Evolutionary conservation across 2,797 vertebrate genomes (phyloP).

Genomic region (Apogon talboti): DNA sequence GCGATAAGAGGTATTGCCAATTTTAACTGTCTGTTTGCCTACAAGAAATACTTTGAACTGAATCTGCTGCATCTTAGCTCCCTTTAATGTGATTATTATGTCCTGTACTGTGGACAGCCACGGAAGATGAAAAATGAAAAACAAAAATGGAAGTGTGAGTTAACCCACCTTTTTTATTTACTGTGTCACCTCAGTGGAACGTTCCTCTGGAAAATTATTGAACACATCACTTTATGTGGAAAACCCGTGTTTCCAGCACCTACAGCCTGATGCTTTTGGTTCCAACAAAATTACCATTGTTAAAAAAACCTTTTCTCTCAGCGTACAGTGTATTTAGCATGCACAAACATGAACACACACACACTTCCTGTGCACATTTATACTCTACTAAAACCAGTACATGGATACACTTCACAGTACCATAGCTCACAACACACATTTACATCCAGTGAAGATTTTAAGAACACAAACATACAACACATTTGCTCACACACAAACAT

Average conservation of each 20-base stretch:
- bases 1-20: constrained; percentile 43
- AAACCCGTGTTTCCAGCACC: neutral
- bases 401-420: neutral
- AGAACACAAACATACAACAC: constrained; percentile 1
- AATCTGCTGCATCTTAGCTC: neutral
- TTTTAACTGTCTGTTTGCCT: constrained; percentile 35
- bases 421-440: neutral
- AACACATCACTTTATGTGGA: neutral
- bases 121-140: neutral
- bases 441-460: neutral
- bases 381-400: too few relatives aligned
- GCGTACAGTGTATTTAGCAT: too few relatives aligned
- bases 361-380: neutral
- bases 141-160: constrained; percentile 3
- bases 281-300: neutral
- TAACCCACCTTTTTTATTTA: constrained; percentile 6
- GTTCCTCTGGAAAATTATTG: neutral
- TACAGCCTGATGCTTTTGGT: neutral
- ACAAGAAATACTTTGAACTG: constrained; percentile 14
- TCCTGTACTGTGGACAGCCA: neutral
- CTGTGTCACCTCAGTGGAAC: neutral
- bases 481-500: too few relatives aligned
- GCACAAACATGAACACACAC: too few relatives aligned
- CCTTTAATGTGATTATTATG: neutral
- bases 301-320: constrained; percentile 6